These are phyloP conservation scores for Psittacula derbiana DNA, from an alignment of 2,797 vertebrate species.

Conservation along the genomic window DNA sequence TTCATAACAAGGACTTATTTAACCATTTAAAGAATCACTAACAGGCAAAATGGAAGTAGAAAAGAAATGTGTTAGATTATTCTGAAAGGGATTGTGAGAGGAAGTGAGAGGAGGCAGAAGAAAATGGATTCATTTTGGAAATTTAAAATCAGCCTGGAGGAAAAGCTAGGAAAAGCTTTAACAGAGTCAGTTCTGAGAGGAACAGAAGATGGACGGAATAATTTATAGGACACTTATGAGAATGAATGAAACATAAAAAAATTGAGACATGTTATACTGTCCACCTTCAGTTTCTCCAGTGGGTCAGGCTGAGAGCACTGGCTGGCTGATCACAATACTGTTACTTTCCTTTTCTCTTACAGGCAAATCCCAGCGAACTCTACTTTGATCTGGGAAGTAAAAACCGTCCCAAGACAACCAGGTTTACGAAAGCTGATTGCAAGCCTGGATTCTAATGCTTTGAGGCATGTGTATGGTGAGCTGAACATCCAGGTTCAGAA, in stretches of 20 bases:
- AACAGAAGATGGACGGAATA: neutral
- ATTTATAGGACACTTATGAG: neutral
- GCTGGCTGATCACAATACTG: neutral
- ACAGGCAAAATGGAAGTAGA: neutral
- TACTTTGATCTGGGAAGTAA: slow-evolving; percentile 78
- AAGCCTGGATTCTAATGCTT: slow-evolving; percentile 81
- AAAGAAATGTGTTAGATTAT: neutral
- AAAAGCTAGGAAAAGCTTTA: neutral
- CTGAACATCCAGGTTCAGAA: slow-evolving; percentile 73
- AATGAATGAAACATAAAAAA: neutral
- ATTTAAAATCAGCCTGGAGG: slow-evolving; percentile 17
- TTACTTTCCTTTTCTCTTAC: slow-evolving; percentile 9
- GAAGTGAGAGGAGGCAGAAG: neutral
- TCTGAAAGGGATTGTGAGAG: neutral
- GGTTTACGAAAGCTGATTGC: slow-evolving; percentile 83
- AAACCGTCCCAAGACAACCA: slow-evolving; percentile 70
- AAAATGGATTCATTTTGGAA: slow-evolving; percentile 5
- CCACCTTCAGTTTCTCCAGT: neutral
- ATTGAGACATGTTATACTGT: neutral
- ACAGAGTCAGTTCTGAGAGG: neutral
- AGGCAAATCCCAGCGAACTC: slow-evolving; percentile 73
- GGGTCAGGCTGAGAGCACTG: neutral
- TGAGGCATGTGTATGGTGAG: slow-evolving; percentile 82
- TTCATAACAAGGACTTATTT: neutral
- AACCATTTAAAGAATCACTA: neutral